These are phyloP conservation scores for Bungarus multicinctus DNA, from an alignment of 2,113 vertebrate genomes.

Conservation along the genomic window DNA sequence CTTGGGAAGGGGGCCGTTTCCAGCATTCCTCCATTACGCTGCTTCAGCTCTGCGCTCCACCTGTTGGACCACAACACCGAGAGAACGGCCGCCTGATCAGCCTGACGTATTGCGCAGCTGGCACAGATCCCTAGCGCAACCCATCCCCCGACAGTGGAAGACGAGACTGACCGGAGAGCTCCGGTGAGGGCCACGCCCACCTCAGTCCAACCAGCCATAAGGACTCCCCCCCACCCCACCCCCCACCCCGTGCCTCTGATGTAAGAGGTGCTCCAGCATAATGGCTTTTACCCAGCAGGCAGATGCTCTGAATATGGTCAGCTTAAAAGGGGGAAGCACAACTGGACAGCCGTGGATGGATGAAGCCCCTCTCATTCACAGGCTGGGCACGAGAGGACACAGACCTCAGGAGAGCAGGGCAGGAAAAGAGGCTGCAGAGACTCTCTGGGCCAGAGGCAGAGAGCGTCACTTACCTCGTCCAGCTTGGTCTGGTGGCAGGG, in stretches of 20 bases:
- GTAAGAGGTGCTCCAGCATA: background rate
- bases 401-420: too few relatives aligned
- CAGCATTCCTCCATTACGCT: background rate
- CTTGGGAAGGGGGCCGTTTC: background rate
- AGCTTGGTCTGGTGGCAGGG: constrained; percentile 91
- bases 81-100: background rate
- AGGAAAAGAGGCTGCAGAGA: background rate
- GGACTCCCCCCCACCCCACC: background rate
- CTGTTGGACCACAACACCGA: background rate
- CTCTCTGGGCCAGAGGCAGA: background rate
- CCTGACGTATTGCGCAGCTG: background rate
- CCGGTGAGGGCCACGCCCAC: background rate
- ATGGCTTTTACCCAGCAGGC: background rate
- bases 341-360: background rate
- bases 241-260: background rate
- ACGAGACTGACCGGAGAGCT: background rate
- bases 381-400: background rate
- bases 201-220: background rate
- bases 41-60: background rate
- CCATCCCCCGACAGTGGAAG: background rate
- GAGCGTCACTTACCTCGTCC: constrained; percentile 83
- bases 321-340: background rate
- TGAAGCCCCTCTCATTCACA: background rate
- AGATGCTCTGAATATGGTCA: background rate
- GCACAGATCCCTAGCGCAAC: background rate